These are phyloP conservation scores for Chaetoderma sp. DNA, from an alignment of 2,888 invertebrate genomes.

Conservation along the genomic window DNA sequence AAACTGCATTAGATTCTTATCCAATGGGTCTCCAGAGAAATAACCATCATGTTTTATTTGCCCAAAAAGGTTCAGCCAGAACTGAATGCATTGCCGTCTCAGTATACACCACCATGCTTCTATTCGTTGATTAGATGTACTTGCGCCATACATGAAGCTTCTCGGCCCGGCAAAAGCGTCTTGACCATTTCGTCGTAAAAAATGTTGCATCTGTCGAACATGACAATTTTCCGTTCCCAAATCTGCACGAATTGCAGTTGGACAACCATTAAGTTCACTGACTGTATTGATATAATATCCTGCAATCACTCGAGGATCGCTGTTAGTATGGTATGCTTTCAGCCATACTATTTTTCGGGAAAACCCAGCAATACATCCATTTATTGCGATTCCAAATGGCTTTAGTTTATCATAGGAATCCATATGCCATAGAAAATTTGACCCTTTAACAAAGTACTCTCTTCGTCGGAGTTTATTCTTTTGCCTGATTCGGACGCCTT, in stretches of 20 bases:
- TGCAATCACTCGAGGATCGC: slow-evolving; percentile 20
- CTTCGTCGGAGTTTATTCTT: background rate
- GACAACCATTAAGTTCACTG: background rate
- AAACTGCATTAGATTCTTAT: too few relatives aligned
- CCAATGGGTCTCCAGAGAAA: too few relatives aligned
- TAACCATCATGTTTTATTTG: too few relatives aligned
- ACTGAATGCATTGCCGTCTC: too few relatives aligned
- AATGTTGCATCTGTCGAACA: slow-evolving; percentile 12
- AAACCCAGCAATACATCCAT: slow-evolving; percentile 36
- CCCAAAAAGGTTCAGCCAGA: too few relatives aligned
- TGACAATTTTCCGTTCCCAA: slow-evolving; percentile 7
- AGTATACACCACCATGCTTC: too few relatives aligned
- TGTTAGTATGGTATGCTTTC: slow-evolving; percentile 29
- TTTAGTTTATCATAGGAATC: background rate
- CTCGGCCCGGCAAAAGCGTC: background rate
- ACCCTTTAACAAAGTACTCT: background rate
- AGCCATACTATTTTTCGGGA: slow-evolving; percentile 33
- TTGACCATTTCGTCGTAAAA: background rate
- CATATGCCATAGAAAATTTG: slow-evolving; percentile 4
- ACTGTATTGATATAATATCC: slow-evolving; percentile 9
- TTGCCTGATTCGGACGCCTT: background rate
- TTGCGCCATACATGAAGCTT: too few relatives aligned
- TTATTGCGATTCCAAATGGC: too few relatives aligned
- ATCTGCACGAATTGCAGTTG: background rate
- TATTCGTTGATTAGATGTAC: too few relatives aligned